These are phyloP conservation scores for Parapsyche elsis DNA, from an alignment of 1,140 invertebrate species.

Conservation along the genomic window DNA sequence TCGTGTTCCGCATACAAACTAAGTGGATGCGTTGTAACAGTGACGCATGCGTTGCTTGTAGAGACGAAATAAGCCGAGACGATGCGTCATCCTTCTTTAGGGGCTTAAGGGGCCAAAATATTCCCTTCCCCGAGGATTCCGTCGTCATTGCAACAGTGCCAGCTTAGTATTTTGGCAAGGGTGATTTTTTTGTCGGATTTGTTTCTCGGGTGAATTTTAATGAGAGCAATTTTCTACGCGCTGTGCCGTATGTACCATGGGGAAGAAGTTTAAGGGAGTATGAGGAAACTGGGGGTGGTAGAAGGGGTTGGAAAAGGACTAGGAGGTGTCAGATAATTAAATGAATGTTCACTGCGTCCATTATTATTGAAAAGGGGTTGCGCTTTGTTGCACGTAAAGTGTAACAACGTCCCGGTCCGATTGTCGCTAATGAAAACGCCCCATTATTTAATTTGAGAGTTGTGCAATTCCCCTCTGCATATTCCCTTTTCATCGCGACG, in stretches of 20 bases:
- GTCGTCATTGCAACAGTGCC: conserved; percentile 13
- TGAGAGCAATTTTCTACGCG: conserved; percentile 49
- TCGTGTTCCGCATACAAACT: too few relatives aligned
- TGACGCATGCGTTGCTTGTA: not conserved
- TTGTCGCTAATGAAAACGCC: conserved; percentile 23
- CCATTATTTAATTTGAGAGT: conserved; percentile 25
- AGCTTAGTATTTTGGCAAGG: conserved; percentile 13
- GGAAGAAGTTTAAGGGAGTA: not conserved
- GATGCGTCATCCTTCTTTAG: conserved; percentile 37
- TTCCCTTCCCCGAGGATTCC: not conserved
- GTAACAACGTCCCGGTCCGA: not conserved
- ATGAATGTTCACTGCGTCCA: conserved; percentile 40
- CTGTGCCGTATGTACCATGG: not conserved
- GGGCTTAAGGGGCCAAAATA: conserved; percentile 10
- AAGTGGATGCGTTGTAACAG: not conserved
- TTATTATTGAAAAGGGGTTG: conserved; percentile 29
- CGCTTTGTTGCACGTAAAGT: conserved; percentile 15
- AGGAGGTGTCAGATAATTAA: conserved; percentile 40
- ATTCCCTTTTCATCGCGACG: not conserved
- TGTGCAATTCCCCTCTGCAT: not conserved
- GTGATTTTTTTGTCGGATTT: conserved; percentile 46
- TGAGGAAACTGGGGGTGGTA: not conserved
- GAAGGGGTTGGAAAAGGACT: not conserved
- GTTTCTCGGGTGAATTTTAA: conserved; percentile 53
- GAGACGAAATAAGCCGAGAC: conserved; percentile 21